Evolutionary conservation across 2,797 vertebrate genomes (phyloP), one percentile per base, ranked within the genome.

Genomic region (Alectoris magna): DNA sequence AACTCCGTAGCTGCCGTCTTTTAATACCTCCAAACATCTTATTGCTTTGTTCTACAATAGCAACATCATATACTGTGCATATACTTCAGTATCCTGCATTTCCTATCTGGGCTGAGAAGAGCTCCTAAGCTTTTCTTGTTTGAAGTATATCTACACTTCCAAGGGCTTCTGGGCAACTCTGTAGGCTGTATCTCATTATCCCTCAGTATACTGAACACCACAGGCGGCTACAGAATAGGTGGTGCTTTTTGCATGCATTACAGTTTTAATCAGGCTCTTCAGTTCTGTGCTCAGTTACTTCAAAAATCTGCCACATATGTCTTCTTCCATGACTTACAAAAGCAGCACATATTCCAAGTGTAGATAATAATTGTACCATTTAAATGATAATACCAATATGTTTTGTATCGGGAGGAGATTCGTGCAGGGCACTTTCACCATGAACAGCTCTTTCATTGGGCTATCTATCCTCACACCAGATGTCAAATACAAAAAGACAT

Each of bases 381-480:
- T 96, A 91, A 92, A 97, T 96, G 94, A 90, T 96, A 97, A 96
- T 97, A 56, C 84, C 87, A 56, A 93, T 95, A 93, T 91, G 85
- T 95, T 97, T 95, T 90, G 87, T 69, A 24, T 18, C 60, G 82
- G 81, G 55, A 51, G 41, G 88, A 87, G 70, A 69, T 59, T 86
- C 86, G 80, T n/a, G 62, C 80, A 67, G 71, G 90, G 89, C 84
- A 46, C 86, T 90, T 90, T 82, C 26, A 31, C 43, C 66, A 80
- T 0, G 58, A 96, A 2, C 76, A 78, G 88, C 81, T 87, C 88
- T 74, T 93, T 81, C 95, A 69, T 7, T 59, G 39, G 72, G 51
- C 80, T 66, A 66, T 84, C 80, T 60, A 70, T 87, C 84, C 91
- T 92, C 75, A 43, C 84, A 43, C 87, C 95, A 97, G 95, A 96